These are phyloP conservation scores for Nematolebias whitei DNA, from an alignment of 2,113 vertebrate species.

Conservation along the genomic window DNA sequence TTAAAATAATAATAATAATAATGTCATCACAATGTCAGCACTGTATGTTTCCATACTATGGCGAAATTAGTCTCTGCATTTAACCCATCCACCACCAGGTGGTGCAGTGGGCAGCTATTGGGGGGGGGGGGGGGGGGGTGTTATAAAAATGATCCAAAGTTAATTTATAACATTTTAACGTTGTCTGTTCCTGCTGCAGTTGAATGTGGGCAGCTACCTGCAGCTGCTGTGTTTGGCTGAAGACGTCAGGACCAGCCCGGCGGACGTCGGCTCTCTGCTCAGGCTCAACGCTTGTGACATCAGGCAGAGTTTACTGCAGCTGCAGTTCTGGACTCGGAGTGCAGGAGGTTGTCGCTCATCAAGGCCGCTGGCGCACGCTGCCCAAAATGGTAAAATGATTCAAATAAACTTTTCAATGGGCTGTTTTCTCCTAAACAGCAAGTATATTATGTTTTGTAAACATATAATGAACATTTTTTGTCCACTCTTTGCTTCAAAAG, in stretches of 20 bases:
- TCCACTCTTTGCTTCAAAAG: conserved; percentile 11
- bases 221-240: conserved; percentile 91
- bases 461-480: background rate
- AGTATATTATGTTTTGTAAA: background rate
- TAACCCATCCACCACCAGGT: too few relatives aligned
- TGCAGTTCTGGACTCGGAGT: conserved; percentile 93
- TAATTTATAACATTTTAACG: background rate
- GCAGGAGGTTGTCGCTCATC: conserved; percentile 79
- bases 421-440: too few relatives aligned
- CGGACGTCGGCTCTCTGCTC: conserved; percentile 86
- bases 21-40: too few relatives aligned
- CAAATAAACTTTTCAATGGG: background rate
- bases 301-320: conserved; percentile 88
- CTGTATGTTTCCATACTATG: too few relatives aligned
- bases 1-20: too few relatives aligned
- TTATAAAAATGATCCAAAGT: too few relatives aligned
- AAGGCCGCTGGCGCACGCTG: conserved; percentile 21
- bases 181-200: conserved; percentile 65
- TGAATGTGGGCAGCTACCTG: conserved; percentile 86
- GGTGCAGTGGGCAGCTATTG: too few relatives aligned
- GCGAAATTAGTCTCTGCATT: too few relatives aligned
- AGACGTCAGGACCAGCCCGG: conserved; percentile 82
- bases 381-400: conserved; percentile 31
- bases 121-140: too few relatives aligned
- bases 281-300: conserved; percentile 87